Conservation (phyloP, 2,113 vertebrate species). For the Poecile atricapillus region DNA sequence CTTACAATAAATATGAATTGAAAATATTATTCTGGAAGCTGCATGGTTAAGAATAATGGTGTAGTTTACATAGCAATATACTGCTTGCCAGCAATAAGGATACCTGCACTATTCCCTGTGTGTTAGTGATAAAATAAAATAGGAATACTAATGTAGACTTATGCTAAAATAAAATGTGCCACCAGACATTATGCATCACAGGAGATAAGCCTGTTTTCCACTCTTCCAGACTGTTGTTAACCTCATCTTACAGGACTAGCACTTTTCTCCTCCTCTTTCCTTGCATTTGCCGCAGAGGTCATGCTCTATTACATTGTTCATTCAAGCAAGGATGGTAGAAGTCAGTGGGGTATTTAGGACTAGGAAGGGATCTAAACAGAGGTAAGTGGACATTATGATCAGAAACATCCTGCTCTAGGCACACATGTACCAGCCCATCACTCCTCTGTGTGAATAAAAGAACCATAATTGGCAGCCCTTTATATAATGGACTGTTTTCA, state of each 20-base stretch:
- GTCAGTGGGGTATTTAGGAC: not conserved
- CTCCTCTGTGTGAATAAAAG: not conserved
- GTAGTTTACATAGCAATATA: not conserved
- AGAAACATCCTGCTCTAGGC: not conserved
- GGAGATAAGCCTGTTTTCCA: not conserved
- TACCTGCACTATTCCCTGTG: not conserved
- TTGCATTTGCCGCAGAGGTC: not conserved
- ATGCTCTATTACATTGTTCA: not conserved
- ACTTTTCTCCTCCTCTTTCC: not conserved
- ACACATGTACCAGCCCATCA: accelerated
- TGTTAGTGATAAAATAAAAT: not conserved
- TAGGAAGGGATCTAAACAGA: not conserved
- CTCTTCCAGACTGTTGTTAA: not conserved
- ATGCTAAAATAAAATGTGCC: not conserved
- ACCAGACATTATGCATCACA: not conserved
- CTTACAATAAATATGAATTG: not conserved
- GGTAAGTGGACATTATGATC: not conserved
- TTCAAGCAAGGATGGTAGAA: not conserved
- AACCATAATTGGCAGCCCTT: not conserved
- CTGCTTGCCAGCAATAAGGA: not conserved
- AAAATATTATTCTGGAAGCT: not conserved
- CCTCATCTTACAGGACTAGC: not conserved
- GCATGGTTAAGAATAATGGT: not conserved
- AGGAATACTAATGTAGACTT: not conserved
- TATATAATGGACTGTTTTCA: not conserved